Base-by-base conservation (phyloP, 2,888 invertebrate genomes). In the Amphipoea oculea region DNA sequence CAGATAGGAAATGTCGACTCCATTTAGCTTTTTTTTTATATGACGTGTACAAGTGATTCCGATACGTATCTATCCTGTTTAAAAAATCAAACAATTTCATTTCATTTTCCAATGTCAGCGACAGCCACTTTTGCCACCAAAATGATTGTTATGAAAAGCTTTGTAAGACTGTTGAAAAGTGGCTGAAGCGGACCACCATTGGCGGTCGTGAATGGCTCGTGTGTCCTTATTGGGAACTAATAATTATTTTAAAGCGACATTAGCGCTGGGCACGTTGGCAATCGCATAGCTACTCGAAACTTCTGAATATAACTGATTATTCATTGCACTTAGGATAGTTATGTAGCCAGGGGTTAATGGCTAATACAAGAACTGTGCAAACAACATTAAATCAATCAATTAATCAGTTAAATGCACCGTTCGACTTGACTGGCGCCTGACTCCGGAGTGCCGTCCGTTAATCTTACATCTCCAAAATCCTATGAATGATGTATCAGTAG, bases 401-500 rank as follows among this genome's bases (percentile, higher is more conserved):
- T 42, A 29, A 69, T 78, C 69, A 62, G 23, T 20, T 63, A 20
- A 78, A 69, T 62, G 60, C 20, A 42, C 17, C 20, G 54, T 42
- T 78, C 40, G 60, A 69, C 29, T 78, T 23, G 67, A 69, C 71
- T 80, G 80, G n/a, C 62, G 54, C 51, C 62, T 62, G 40, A 12
- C 40, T 29, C 14, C 20, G 20, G 14, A 63, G 42, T 23, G 45
- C 23, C 45, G 12, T 17, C 51, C 0, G 23, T 57, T 65, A 36
- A 69, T 82, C 40, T 40, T 20, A 48, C 23, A 60, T 20, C 29
- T 12, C 62, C 36, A 48, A 23, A 2, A 17, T 66, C 40, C 14
- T 73, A 82, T 84, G 80, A 82, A 84, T 70, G 40, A 74, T 84
- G 85, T 66, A 79, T 79, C 67, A 60, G 40, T 40, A 60, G 48